These are phyloP conservation scores for Sminthopsis crassicaudata DNA, from an alignment of 2,113 vertebrate species.

Conservation along the genomic window DNA sequence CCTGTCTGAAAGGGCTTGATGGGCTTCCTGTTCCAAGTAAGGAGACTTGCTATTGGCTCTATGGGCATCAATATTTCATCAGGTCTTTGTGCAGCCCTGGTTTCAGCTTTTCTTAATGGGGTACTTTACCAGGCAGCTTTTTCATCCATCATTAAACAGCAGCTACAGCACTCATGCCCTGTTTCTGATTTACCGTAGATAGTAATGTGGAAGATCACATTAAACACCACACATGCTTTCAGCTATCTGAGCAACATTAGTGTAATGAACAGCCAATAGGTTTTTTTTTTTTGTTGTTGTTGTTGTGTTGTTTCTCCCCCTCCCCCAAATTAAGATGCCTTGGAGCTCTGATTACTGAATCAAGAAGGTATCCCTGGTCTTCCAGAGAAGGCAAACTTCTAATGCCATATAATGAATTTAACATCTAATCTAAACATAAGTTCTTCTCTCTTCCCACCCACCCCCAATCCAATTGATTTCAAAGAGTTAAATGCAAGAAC, in stretches of 20 bases:
- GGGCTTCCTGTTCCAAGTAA: slow-evolving; percentile 71
- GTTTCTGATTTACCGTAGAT: slow-evolving; percentile 86
- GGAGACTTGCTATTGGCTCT: slow-evolving; percentile 77
- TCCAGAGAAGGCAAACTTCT: slow-evolving; percentile 69
- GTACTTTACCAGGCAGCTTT: slow-evolving; percentile 91
- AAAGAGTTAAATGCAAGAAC: slow-evolving; percentile 67
- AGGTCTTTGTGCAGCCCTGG: slow-evolving; percentile 81
- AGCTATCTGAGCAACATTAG: slow-evolving; percentile 81
- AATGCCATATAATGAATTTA: slow-evolving; percentile 78
- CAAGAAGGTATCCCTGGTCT: slow-evolving; percentile 79
- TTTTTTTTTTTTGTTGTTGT: slow-evolving; percentile 45
- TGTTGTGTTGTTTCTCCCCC: neutral
- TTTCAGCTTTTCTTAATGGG: slow-evolving; percentile 91
- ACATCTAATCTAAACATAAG: slow-evolving; percentile 78
- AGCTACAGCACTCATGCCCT: slow-evolving; percentile 80
- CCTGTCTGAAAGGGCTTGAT: slow-evolving; percentile 60
- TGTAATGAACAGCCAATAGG: slow-evolving; percentile 85
- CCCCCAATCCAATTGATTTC: slow-evolving; percentile 70
- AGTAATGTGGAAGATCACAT: slow-evolving; percentile 86
- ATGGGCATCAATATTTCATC: slow-evolving; percentile 85
- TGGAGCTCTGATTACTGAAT: slow-evolving; percentile 77
- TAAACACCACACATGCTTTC: slow-evolving; percentile 83
- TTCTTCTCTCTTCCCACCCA: neutral
- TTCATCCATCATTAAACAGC: slow-evolving; percentile 93
- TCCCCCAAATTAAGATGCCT: slow-evolving; percentile 80